Evolutionary conservation across 2,797 vertebrate species (phyloP), one percentile per base, ranked within the genome.

Genomic region (Pseudochromis fuscus): DNA sequence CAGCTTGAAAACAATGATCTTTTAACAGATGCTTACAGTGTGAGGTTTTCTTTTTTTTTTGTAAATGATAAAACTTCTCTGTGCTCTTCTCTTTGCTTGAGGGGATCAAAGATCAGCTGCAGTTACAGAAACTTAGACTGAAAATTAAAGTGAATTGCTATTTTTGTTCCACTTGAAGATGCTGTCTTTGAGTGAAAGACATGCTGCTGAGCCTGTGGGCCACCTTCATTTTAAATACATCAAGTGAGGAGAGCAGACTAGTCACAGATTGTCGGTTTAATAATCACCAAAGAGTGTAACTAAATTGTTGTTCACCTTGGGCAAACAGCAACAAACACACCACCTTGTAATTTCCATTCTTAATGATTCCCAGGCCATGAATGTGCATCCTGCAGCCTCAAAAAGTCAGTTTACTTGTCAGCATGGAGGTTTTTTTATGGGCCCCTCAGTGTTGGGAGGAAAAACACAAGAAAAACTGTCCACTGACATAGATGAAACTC

Each of bases 301-400:
- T 38, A 18, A n/a, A n/a, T n/a, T n/a, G n/a, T n/a, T 71, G 55
- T 69, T 76, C 72, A 82, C 67, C 40, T 50, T 30, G n/a, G 73
- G 81, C 58, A 46, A n/a, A 75, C 35, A 44, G 28, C 55, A 64
- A 77, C 79, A 77, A 77, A 76, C 73, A 56, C 67, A 38, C 19
- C 68, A 71, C 73, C 74, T 80, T 81, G 77, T 89, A 86, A 81
- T 88, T 83, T 83, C 49, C 66, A 60, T 45, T 69, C 55, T 30
- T 86, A 88, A 91, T 85, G 63, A 81, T 82, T 90, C 28, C 77
- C 86, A 89, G 81, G 23, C 33, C 33, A 68, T 73, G 76, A 87
- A 88, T 85, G 83, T 88, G 78, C 58, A 57, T 79, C 74, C 83
- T 72, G 65, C 61, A 59, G 77, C 59, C 37, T 46, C 13, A 74